Conservation (phyloP, 2,797 vertebrate genomes). For the Phoebastria nigripes region DNA sequence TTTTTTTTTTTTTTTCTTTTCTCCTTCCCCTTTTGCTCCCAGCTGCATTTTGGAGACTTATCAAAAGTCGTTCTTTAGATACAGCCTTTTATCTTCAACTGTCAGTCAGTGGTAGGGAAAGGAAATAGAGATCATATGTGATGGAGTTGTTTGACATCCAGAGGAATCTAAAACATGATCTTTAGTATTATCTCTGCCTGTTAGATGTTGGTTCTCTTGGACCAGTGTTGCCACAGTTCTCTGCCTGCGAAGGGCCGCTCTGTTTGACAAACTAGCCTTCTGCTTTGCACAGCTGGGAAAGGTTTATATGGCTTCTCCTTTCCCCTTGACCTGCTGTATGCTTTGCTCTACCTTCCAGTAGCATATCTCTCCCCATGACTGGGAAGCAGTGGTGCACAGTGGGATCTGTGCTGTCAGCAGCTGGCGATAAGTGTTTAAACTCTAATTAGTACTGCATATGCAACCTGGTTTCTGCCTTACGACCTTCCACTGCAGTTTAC, state of each 20-base stretch:
- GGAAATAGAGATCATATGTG: background rate
- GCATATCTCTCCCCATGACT: background rate
- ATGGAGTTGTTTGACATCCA: background rate
- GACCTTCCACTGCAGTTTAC: background rate
- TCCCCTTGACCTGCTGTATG: background rate
- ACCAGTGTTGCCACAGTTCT: background rate
- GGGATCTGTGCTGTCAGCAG: background rate
- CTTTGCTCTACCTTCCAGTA: background rate
- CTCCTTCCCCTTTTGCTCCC: background rate
- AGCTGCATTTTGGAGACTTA: background rate
- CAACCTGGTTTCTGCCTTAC: background rate
- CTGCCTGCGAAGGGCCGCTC: background rate
- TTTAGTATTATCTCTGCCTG: background rate
- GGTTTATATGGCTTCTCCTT: background rate
- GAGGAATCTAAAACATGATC: background rate
- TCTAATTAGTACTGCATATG: background rate
- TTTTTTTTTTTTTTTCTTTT: background rate
- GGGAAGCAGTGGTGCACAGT: background rate
- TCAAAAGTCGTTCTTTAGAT: background rate
- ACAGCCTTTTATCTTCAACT: slow-evolving; percentile 21
- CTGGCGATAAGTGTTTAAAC: background rate
- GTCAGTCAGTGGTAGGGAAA: background rate
- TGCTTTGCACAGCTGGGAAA: background rate
- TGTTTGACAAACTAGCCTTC: background rate
- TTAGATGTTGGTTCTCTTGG: background rate